Percentiles rank a stretch among this genome's conserved stretches.
phyloP scores from a whole-genome alignment of 2,888 invertebrate genomes.

The Colostygia pectinataria region DNA sequence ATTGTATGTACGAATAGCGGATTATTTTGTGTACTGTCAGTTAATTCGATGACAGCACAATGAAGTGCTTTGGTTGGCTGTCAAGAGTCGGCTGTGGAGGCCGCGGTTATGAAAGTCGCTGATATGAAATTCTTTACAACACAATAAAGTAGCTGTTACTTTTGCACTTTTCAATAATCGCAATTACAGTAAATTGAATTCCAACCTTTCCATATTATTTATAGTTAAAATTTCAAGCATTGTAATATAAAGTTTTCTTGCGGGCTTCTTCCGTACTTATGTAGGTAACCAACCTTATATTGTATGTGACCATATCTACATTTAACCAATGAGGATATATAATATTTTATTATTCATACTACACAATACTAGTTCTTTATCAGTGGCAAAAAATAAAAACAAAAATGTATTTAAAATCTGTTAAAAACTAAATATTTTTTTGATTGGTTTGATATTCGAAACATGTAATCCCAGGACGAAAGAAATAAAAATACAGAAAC shows the following conservation, averaged over 20 bases:
- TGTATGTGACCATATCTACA: too few species aligned
- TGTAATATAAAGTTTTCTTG: too few species aligned
- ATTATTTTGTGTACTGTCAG: slow-evolving; percentile 79
- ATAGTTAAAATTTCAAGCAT: background rate
- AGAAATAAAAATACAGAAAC: slow-evolving; percentile 1
- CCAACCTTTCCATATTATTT: slow-evolving; percentile 1
- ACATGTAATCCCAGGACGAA: background rate
- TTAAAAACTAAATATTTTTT: background rate
- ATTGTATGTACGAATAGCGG: slow-evolving; percentile 72
- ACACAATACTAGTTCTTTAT: background rate
- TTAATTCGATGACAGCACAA: slow-evolving; percentile 77
- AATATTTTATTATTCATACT: too few species aligned
- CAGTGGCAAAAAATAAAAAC: background rate
- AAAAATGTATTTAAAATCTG: background rate
- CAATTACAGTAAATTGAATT: slow-evolving; percentile 16
- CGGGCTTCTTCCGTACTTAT: too few species aligned
- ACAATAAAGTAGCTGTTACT: slow-evolving; percentile 25
- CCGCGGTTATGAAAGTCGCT: slow-evolving; percentile 54
- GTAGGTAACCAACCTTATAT: too few species aligned
- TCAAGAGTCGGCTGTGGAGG: slow-evolving; percentile 53
- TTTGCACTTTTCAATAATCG: slow-evolving; percentile 19
- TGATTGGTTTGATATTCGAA: background rate
- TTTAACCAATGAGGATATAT: too few species aligned
- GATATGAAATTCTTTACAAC: slow-evolving; percentile 46
- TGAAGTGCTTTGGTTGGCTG: slow-evolving; percentile 67